A percentile compares a stretch with the other conserved stretches of the same genome.
These are phyloP conservation scores for Gracilinanus agilis DNA, from an alignment of 2,113 vertebrate species.

Conservation along the genomic window DNA sequence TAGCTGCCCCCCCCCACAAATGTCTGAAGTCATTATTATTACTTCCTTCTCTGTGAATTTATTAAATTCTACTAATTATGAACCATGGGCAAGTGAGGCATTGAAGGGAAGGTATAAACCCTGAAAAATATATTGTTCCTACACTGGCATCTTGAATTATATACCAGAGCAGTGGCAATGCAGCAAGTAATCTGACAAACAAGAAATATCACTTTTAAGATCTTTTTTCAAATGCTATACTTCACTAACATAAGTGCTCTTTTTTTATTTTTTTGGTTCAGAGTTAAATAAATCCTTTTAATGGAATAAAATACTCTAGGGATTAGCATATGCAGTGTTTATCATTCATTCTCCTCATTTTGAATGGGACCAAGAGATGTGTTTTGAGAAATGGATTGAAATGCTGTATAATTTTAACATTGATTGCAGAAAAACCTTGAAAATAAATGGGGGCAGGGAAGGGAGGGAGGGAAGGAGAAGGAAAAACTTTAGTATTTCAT, in stretches of 20 bases:
- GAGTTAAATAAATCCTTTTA: slow-evolving; percentile 75
- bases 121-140: background rate
- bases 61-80: background rate
- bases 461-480: background rate
- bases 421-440: slow-evolving; percentile 55
- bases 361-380: slow-evolving; percentile 73
- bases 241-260: slow-evolving; percentile 29
- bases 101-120: background rate
- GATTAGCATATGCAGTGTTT: slow-evolving; percentile 63
- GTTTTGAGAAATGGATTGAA: slow-evolving; percentile 78
- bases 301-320: slow-evolving; percentile 68
- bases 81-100: background rate
- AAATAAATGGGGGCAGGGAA: background rate
- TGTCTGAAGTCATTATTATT: background rate
- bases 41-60: background rate
- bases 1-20: background rate
- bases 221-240: background rate
- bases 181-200: background rate
- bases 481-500: slow-evolving; percentile 45
- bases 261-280: background rate
- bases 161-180: background rate
- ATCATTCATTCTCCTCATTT: slow-evolving; percentile 71
- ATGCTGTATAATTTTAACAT: slow-evolving; percentile 50
- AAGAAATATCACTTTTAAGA: background rate
- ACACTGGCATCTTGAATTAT: background rate